Conservation (phyloP, 2,888 invertebrate species). For the Exephanes ischioxanthus region DNA sequence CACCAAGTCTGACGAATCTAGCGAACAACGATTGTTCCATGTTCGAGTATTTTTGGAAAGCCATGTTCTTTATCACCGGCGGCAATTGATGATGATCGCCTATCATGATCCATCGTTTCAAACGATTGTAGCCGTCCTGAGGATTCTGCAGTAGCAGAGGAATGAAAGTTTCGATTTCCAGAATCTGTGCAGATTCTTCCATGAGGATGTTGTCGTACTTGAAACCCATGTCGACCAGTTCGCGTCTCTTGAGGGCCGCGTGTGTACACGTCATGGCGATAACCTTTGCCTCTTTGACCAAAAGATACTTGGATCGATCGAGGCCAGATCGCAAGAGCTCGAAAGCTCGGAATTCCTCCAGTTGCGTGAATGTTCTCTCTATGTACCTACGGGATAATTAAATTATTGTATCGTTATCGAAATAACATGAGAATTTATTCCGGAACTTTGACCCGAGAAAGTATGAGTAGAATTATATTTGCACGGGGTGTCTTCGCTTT, state of each 20-base stretch:
- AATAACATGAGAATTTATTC: background rate
- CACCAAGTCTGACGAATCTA: conserved; percentile 97
- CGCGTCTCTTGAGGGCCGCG: conserved; percentile 98
- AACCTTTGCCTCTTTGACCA: conserved; percentile 99
- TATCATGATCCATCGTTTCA: conserved; percentile 99
- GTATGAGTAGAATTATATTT: background rate
- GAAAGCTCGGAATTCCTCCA: conserved; percentile 99
- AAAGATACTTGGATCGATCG: conserved; percentile 97
- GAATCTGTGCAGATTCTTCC: conserved; percentile 99
- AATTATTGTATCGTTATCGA: background rate
- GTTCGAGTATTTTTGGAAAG: conserved; percentile 99
- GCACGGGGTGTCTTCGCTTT: background rate
- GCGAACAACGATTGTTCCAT: conserved; percentile 99
- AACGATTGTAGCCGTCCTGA: conserved; percentile 96
- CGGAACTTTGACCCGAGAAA: background rate
- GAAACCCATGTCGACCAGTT: conserved; percentile 97
- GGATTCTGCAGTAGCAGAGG: conserved; percentile 99
- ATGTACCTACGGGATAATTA: conserved; percentile 89
- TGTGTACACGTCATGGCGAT: conserved; percentile 99
- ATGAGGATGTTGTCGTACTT: conserved; percentile 99
- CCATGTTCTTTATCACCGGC: conserved; percentile 99
- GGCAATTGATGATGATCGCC: conserved; percentile 99
- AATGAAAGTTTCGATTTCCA: conserved; percentile 99
- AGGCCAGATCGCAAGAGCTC: conserved; percentile 97
- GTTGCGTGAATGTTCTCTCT: conserved; percentile 97